Evolutionary conservation across 1,140 invertebrate genomes (phyloP).

Genomic region (Pentalonia nigronervosa): DNA sequence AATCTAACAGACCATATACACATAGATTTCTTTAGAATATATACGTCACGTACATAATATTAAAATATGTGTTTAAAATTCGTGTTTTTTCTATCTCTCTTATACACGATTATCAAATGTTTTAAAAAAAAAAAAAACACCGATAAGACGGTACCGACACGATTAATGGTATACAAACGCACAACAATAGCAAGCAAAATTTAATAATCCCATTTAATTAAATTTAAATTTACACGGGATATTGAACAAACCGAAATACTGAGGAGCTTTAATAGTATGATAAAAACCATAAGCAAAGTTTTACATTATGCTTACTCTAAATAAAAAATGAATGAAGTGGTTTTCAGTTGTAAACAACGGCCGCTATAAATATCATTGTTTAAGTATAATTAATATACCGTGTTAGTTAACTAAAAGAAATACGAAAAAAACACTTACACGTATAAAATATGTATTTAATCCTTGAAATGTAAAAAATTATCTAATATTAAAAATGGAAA

Average conservation of each 20-base stretch:
- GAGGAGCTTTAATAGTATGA: not conserved
- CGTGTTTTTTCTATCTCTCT: not conserved
- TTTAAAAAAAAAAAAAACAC: not conserved
- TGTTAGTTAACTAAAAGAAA: not conserved
- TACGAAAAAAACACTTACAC: not conserved
- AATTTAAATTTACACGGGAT: not conserved
- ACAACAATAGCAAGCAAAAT: not conserved
- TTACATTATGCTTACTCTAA: not conserved
- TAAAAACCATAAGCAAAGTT: not conserved
- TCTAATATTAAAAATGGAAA: not conserved
- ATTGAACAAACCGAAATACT: not conserved
- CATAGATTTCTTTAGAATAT: not conserved
- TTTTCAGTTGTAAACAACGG: not conserved
- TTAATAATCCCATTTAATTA: not conserved
- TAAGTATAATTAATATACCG: not conserved
- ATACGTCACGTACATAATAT: conserved; percentile 20
- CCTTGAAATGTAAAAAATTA: not conserved
- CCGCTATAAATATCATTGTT: not conserved
- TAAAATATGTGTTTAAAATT: not conserved
- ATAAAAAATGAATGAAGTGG: not conserved
- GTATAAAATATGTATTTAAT: not conserved
- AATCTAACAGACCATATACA: conserved; percentile 11
- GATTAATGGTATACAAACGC: not conserved
- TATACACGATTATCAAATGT: not conserved
- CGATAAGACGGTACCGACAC: not conserved